A percentile compares a stretch with the other conserved stretches of the same genome.
These are phyloP conservation scores for Caenorhabditis japonica DNA, from an alignment of 2,888 invertebrate genomes.

Conservation along the genomic window DNA sequence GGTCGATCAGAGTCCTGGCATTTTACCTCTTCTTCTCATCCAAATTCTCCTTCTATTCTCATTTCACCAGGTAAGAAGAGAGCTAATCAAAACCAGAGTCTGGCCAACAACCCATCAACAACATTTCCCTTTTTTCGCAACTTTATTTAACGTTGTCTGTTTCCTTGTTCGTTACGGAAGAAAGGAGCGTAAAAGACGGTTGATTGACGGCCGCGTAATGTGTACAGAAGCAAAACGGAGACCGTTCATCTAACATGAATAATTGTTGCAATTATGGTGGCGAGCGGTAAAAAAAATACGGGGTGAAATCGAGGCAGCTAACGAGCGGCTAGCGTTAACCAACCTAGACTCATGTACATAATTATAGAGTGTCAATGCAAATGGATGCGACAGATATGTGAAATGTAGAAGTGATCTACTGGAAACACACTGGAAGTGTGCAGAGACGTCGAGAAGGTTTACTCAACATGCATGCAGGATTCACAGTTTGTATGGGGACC, in stretches of 20 bases:
- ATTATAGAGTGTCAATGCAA: background rate
- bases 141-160: slow-evolving; percentile 20
- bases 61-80: slow-evolving; percentile 16
- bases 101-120: slow-evolving; percentile 31
- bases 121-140: slow-evolving; percentile 26
- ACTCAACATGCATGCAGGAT: slow-evolving; percentile 50
- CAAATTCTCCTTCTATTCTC: slow-evolving; percentile 24
- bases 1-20: slow-evolving; percentile 40
- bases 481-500: slow-evolving; percentile 41
- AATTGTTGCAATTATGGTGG: slow-evolving; percentile 45
- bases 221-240: slow-evolving; percentile 47
- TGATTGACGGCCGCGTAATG: slow-evolving; percentile 37
- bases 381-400: slow-evolving; percentile 45
- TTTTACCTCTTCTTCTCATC: slow-evolving; percentile 9
- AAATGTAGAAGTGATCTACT: slow-evolving; percentile 42
- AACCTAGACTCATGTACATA: background rate
- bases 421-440: slow-evolving; percentile 50
- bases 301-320: slow-evolving; percentile 27
- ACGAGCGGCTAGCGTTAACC: background rate
- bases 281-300: slow-evolving; percentile 25
- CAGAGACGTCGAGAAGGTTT: slow-evolving; percentile 36
- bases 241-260: slow-evolving; percentile 42
- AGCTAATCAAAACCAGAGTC: slow-evolving; percentile 13
- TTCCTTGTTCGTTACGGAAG: slow-evolving; percentile 34
- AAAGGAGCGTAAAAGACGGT: slow-evolving; percentile 14